These are phyloP conservation scores for Odontophorus gujanensis DNA, from an alignment of 2,113 vertebrate species.

Conservation along the genomic window DNA sequence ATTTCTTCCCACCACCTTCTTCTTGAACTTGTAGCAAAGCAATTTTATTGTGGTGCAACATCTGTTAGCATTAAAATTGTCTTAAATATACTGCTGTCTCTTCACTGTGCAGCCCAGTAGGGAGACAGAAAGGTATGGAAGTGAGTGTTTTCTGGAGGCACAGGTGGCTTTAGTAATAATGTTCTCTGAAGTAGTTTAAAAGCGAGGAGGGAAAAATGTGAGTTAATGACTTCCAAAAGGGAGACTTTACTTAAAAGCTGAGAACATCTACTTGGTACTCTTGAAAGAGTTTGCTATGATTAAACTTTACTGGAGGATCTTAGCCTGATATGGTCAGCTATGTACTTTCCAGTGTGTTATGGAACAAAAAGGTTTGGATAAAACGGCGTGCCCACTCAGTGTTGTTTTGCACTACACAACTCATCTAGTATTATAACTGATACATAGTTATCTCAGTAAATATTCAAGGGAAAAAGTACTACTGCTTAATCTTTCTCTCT, in stretches of 20 bases:
- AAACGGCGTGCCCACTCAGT: fast-evolving
- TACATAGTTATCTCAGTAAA: neutral
- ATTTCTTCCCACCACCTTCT: slow-evolving; percentile 32
- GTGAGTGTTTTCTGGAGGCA: neutral
- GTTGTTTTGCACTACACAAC: neutral
- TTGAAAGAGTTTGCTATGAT: neutral
- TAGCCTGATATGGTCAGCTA: neutral
- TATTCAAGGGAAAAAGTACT: neutral
- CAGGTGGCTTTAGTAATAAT: neutral
- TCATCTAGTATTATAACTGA: neutral
- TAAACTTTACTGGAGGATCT: neutral
- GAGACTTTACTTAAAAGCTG: neutral
- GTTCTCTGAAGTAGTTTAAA: neutral
- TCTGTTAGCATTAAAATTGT: neutral
- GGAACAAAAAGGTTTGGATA: neutral
- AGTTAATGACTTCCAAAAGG: neutral
- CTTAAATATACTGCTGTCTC: neutral
- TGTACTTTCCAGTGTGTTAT: neutral
- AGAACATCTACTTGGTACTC: neutral
- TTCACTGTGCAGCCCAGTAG: neutral
- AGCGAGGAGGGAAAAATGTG: neutral
- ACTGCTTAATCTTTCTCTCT: slow-evolving; percentile 7
- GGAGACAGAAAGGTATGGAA: neutral
- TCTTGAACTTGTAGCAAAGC: slow-evolving; percentile 29
- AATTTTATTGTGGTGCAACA: slow-evolving; percentile 21